Conservation (phyloP, 2,113 vertebrate genomes). For the Leuciscus idus region DNA sequence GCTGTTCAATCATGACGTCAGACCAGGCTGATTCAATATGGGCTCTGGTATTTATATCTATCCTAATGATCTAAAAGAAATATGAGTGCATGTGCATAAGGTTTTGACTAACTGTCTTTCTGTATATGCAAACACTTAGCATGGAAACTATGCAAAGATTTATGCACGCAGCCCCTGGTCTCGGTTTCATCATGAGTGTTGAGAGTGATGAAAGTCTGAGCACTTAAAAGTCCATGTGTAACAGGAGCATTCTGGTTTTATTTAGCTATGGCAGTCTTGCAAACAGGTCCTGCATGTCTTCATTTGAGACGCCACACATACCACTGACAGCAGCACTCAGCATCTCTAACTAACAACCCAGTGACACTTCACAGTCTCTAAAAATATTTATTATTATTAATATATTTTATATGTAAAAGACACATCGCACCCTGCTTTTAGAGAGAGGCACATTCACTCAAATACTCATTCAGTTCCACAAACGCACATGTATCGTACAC, state of each 20-base stretch:
- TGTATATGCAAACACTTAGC: conserved; percentile 20
- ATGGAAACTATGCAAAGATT: conserved; percentile 17
- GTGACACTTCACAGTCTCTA: conserved; percentile 51
- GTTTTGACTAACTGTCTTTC: neutral
- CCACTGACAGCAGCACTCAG: conserved; percentile 35
- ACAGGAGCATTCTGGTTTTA: conserved; percentile 36
- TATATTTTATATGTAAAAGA: conserved; percentile 65
- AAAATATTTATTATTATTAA: conserved; percentile 67
- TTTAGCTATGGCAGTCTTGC: conserved; percentile 28
- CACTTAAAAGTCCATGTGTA: conserved; percentile 34
- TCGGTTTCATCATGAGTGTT: conserved; percentile 26
- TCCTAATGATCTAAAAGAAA: neutral
- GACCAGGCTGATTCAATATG: neutral
- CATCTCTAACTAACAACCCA: conserved; percentile 49
- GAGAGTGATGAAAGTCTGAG: conserved; percentile 7
- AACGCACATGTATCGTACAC: conserved; percentile 8
- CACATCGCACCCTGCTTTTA: conserved; percentile 35
- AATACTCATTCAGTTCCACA: conserved; percentile 38
- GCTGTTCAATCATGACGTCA: conserved; percentile 1
- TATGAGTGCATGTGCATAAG: neutral
- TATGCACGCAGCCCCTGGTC: neutral
- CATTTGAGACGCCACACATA: conserved; percentile 27
- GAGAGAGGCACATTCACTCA: conserved; percentile 30
- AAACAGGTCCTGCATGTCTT: conserved; percentile 31
- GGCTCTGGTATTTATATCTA: neutral